These are phyloP conservation scores for Melanotaenia boesemani DNA, from an alignment of 2,797 vertebrate genomes.

Conservation along the genomic window DNA sequence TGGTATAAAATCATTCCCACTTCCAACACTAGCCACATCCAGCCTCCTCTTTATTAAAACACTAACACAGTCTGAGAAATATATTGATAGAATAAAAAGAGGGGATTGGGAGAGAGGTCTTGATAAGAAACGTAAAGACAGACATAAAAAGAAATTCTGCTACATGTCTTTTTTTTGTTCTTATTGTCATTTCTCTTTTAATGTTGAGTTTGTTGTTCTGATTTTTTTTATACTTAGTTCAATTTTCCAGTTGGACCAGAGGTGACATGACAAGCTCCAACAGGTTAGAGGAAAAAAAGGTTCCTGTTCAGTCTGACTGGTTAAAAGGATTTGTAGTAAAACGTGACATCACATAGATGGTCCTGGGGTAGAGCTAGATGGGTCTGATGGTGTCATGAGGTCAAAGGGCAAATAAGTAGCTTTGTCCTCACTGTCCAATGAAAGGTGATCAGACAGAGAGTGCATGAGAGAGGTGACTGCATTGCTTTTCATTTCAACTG, in stretches of 20 bases:
- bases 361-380: slow-evolving; percentile 80
- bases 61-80: slow-evolving; percentile 86
- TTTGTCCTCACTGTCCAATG: slow-evolving; percentile 75
- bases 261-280: slow-evolving; percentile 68
- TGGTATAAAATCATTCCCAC: slow-evolving; percentile 74
- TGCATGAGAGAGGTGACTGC: slow-evolving; percentile 73
- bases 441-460: slow-evolving; percentile 72
- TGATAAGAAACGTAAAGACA: slow-evolving; percentile 78
- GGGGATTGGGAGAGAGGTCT: slow-evolving; percentile 67
- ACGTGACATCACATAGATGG: slow-evolving; percentile 79
- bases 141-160: slow-evolving; percentile 79
- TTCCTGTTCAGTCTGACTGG: slow-evolving; percentile 74
- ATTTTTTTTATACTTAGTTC: slow-evolving; percentile 73
- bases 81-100: slow-evolving; percentile 81
- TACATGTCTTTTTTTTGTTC: slow-evolving; percentile 83
- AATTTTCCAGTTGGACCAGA: slow-evolving; percentile 71
- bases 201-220: slow-evolving; percentile 77
- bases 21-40: slow-evolving; percentile 87
- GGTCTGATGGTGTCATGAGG: slow-evolving; percentile 77
- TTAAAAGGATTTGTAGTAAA: slow-evolving; percentile 79
- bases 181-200: slow-evolving; percentile 75
- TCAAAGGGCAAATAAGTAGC: slow-evolving; percentile 76
- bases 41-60: slow-evolving; percentile 84
- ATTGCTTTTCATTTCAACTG: slow-evolving; percentile 80
- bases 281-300: slow-evolving; percentile 57